Evolutionary conservation across 2,113 vertebrate genomes (phyloP).

Genomic region (Cyphomyrus discorhynchus): DNA sequence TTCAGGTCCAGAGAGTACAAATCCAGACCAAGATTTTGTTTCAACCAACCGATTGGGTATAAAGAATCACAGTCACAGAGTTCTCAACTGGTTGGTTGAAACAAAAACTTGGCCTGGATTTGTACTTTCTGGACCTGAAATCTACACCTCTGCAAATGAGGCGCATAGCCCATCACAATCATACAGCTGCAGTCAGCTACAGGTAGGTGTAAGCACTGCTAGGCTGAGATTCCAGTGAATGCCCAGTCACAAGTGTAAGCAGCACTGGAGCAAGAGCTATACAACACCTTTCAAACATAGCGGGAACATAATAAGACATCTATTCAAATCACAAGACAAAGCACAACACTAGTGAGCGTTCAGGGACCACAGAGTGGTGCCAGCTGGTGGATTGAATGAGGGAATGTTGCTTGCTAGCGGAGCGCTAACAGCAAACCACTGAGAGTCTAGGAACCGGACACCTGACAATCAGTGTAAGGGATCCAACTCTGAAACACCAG

Average conservation of each 20-base stretch:
- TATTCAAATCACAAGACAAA: background rate
- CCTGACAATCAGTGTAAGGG: background rate
- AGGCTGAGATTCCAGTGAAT: background rate
- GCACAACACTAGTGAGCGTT: background rate
- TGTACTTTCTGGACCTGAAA: no score
- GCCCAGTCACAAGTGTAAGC: background rate
- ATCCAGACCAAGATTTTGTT: no score
- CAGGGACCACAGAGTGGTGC: background rate
- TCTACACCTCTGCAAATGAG: background rate
- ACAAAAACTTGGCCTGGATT: no score
- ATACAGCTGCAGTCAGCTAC: background rate
- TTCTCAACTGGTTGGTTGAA: no score
- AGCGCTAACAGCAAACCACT: background rate
- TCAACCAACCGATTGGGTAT: no score
- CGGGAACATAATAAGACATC: background rate
- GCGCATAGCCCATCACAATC: background rate
- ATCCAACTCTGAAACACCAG: background rate
- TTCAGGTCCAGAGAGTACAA: no score
- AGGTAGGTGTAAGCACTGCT: background rate
- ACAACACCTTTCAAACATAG: background rate
- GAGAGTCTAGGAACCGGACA: background rate
- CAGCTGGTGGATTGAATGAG: background rate
- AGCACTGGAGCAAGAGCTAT: background rate
- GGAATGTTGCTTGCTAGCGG: background rate
- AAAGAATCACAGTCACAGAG: no score